Evolutionary conservation across 2,888 invertebrate species (phyloP), one percentile per base, ranked within the genome.

Genomic region (Erebia palarica): DNA sequence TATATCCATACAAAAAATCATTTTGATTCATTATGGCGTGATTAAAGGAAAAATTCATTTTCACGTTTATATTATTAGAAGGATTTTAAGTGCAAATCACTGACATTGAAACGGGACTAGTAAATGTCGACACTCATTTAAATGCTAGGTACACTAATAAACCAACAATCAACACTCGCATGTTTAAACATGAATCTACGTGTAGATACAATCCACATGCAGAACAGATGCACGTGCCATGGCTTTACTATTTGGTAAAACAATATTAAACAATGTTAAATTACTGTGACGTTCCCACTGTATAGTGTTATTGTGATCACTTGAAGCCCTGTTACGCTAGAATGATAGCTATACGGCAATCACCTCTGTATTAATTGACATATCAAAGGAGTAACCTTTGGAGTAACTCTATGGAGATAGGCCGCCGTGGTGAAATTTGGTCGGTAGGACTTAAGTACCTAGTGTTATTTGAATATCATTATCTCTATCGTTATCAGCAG

Each of bases 121-220:
- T 44, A 18, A 66, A 66, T 58, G 21, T 66, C 58, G 44, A n/a
- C 66, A 18, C 57, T 66, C 58, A 47, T 66, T 58, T 58, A 66
- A 66, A 66, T 66, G 58, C 66, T 66, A n/a, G n/a, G n/a, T n/a
- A 58, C 58, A 66, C 58, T 58, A 42, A 18, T 47, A 57, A 42
- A 47, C 66, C 18, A 66, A 66, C 66, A 58, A 47, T 66, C 66
- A 66, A 66, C 66, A 66, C 58, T 58, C 66, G 49, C 27, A 10
- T 67, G 16, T 67, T 59, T 67, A 59, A 47, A 67, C 67, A 11
- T 53, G 53, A 16, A 9, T 53, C 53, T 53, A 53, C 44, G 5
- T 49, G 10, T 47, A 10, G 47, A 11, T 47, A 27, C 2, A 27
- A n/a, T 27, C 10, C 18, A 11, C 65, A 65, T 58, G 57, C 57